These are phyloP conservation scores for Nesoenas mayeri DNA, from an alignment of 2,113 vertebrate species.

Conservation along the genomic window DNA sequence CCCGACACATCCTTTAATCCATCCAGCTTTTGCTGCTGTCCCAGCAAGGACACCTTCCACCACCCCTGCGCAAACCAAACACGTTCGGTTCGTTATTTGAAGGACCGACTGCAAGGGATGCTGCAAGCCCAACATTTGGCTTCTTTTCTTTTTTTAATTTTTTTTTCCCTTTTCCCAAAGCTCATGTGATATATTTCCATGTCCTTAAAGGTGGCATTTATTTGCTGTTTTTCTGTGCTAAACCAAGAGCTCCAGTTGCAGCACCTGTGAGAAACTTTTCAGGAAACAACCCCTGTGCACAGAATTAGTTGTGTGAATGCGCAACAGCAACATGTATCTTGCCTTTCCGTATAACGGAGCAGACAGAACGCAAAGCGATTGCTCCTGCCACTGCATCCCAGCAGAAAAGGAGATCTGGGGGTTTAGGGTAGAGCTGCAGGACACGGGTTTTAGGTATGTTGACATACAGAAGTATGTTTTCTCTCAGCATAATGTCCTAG, in stretches of 20 bases:
- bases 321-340: slow-evolving; percentile 20
- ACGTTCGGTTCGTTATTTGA: rapidly evolving
- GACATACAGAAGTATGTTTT: neutral
- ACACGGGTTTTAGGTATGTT: neutral
- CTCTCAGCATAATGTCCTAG: neutral
- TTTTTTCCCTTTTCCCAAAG: neutral
- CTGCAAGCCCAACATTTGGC: neutral
- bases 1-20: neutral
- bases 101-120: neutral
- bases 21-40: neutral
- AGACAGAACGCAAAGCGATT: neutral
- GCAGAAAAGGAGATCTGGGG: neutral
- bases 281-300: slow-evolving; percentile 14
- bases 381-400: neutral
- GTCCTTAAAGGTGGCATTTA: slow-evolving; percentile 12
- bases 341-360: neutral
- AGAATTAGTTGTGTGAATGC: neutral
- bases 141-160: neutral
- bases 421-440: neutral
- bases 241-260: slow-evolving; percentile 9
- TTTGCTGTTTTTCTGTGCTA: slow-evolving; percentile 37
- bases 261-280: neutral
- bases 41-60: neutral
- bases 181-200: slow-evolving; percentile 3
- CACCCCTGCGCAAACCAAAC: neutral